A percentile compares a stretch with the other conserved stretches of the same genome.
Evolutionary conservation across 2,888 invertebrate species (phyloP).

Genomic region (Platycnemis pennipes): DNA sequence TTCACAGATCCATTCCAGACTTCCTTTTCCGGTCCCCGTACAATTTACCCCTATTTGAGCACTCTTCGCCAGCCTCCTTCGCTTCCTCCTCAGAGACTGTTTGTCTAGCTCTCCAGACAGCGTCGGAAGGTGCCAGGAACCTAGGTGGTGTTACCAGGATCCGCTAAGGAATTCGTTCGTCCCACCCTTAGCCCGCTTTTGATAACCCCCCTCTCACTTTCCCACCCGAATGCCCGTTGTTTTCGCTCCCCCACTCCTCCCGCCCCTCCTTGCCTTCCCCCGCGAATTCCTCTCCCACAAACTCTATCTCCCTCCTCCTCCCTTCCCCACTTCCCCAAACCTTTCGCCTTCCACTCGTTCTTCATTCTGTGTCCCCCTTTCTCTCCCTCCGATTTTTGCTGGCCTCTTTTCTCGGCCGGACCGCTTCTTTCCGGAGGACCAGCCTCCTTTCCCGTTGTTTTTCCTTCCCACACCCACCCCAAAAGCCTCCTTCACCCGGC

Average conservation of each 20-base stretch:
- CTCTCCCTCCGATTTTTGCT: background rate
- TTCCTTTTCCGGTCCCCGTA: too few species aligned
- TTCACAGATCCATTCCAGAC: too few species aligned
- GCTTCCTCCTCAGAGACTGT: background rate
- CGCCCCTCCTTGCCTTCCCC: background rate
- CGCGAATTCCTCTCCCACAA: background rate
- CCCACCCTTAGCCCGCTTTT: background rate
- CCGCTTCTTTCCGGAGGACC: slow-evolving; percentile 32
- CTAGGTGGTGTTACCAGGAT: background rate
- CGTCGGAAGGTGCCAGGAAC: background rate
- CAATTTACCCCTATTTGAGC: too few species aligned
- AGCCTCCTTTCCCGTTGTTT: slow-evolving; percentile 31
- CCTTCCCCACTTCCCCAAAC: background rate
- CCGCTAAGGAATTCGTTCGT: background rate
- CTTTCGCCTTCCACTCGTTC: slow-evolving; percentile 1
- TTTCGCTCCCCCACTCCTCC: background rate
- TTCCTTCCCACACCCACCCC: too few species aligned
- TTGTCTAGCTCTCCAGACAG: background rate
- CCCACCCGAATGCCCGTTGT: background rate
- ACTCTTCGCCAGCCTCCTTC: background rate
- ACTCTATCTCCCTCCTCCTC: background rate
- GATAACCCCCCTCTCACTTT: background rate
- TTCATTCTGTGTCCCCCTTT: slow-evolving; percentile 2
- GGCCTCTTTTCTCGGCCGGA: background rate
- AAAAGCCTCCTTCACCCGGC: too few species aligned